phyloP scores from a whole-genome alignment of 1,140 invertebrate species.

The Philopotamus ludificatus region DNA sequence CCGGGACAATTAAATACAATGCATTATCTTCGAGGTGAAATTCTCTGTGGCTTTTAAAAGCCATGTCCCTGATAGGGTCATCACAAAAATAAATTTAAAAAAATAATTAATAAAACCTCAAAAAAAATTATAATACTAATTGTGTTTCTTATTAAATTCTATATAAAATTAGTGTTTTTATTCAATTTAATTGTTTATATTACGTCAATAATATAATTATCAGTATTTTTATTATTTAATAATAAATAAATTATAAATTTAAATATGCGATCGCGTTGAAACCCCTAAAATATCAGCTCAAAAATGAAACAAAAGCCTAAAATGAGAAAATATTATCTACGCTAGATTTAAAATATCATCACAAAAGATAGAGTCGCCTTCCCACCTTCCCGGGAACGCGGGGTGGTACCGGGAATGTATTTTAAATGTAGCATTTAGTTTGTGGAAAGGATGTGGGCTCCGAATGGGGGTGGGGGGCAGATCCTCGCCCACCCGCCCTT shows the following conservation, averaged over 20 bases:
- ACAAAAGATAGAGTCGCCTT: slow-evolving; percentile 40
- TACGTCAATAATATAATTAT: background rate
- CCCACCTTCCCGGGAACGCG: slow-evolving; percentile 13
- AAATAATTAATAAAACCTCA: no score
- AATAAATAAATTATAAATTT: background rate
- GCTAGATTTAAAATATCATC: slow-evolving; percentile 43
- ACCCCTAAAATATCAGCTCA: slow-evolving; percentile 21
- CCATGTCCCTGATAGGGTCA: background rate
- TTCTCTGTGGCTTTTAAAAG: slow-evolving; percentile 28
- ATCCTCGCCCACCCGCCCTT: background rate
- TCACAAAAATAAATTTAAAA: slow-evolving; percentile 3
- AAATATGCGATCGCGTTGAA: background rate
- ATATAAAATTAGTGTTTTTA: background rate
- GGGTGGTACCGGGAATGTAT: slow-evolving; percentile 38
- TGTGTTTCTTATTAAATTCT: background rate
- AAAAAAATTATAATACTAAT: no score
- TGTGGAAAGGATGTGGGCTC: slow-evolving; percentile 37
- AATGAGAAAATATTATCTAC: slow-evolving; percentile 43
- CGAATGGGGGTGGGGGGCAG: background rate
- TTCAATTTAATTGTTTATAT: background rate
- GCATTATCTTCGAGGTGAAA: slow-evolving; percentile 35
- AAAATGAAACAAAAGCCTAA: slow-evolving; percentile 39
- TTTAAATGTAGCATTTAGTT: slow-evolving; percentile 43
- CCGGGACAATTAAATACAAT: slow-evolving; percentile 33
- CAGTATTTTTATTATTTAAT: background rate